phyloP scores from a whole-genome alignment of 2,113 vertebrate genomes.

The Syngnathus floridae region DNA sequence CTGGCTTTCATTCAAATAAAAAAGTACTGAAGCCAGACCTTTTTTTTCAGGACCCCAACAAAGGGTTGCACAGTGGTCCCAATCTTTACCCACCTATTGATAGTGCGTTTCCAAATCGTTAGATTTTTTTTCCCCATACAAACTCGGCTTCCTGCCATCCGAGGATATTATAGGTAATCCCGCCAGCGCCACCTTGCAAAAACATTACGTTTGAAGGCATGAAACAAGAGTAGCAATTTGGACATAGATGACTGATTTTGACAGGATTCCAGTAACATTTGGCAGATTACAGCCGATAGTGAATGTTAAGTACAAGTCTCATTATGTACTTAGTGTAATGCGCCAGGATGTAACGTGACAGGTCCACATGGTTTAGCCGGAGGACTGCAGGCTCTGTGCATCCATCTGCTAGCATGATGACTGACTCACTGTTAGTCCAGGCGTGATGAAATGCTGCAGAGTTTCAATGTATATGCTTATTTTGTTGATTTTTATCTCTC shows the following conservation, averaged over 20 bases:
- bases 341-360: conserved; percentile 1
- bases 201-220: neutral
- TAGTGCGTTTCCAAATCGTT: neutral
- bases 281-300: conserved; percentile 7
- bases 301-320: conserved; percentile 28
- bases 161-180: neutral
- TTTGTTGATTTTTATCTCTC: conserved; percentile 48
- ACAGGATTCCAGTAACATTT: conserved; percentile 4
- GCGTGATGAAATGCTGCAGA: conserved; percentile 40
- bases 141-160: neutral
- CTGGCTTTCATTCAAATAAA: neutral
- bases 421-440: conserved; percentile 5
- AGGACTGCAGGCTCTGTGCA: conserved; percentile 19
- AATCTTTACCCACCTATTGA: conserved; percentile 5
- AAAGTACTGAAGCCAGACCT: no score
- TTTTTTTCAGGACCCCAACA: neutral
- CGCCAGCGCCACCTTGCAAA: conserved; percentile 1
- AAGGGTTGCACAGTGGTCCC: neutral
- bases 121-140: neutral
- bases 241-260: neutral
- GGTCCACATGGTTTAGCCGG: conserved; percentile 4
- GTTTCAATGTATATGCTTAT: conserved; percentile 28
- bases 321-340: conserved; percentile 21
- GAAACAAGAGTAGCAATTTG: neutral
- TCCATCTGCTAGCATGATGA: conserved; percentile 1